phyloP scores from a whole-genome alignment of 1,140 invertebrate genomes.

The Aphelenchoides besseyi region DNA sequence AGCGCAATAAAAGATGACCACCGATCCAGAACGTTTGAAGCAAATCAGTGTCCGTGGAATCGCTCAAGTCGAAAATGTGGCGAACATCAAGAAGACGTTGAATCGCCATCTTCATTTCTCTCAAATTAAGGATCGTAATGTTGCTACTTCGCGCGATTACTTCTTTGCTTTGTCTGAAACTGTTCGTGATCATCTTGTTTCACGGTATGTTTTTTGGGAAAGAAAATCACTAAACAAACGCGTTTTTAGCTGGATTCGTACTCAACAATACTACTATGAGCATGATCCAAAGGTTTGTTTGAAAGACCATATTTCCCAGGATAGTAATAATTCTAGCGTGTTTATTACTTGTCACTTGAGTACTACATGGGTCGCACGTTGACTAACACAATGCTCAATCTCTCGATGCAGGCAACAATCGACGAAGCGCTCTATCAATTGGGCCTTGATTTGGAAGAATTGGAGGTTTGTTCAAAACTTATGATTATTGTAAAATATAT shows the following conservation, averaged over 20 bases:
- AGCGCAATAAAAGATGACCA: conserved; percentile 53
- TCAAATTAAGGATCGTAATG: conserved; percentile 96
- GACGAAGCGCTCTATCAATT: conserved; percentile 98
- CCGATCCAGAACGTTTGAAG: conserved; percentile 85
- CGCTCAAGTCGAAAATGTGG: conserved; percentile 70
- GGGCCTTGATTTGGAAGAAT: conserved; percentile 94
- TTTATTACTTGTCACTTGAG: conserved; percentile 97
- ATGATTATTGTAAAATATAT: too few species aligned
- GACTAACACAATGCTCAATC: conserved; percentile 97
- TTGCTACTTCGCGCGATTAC: conserved; percentile 91
- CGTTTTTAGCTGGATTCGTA: conserved; percentile 99
- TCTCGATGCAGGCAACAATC: conserved; percentile 91
- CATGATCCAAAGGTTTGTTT: conserved; percentile 88
- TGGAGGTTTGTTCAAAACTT: too few species aligned
- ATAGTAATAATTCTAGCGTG: conserved; percentile 71
- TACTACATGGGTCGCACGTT: conserved; percentile 98
- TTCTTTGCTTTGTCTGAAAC: conserved; percentile 94
- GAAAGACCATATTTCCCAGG: conserved; percentile 35
- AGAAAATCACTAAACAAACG: too few species aligned
- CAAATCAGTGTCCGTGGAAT: conserved; percentile 97
- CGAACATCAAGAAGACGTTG: conserved; percentile 87
- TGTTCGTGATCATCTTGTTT: conserved; percentile 93
- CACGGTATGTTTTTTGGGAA: too few species aligned
- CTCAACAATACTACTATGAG: conserved; percentile 98
- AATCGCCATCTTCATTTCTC: conserved; percentile 98